phyloP scores from a whole-genome alignment of 2,888 invertebrate genomes.

The Tenodera sinensis region DNA sequence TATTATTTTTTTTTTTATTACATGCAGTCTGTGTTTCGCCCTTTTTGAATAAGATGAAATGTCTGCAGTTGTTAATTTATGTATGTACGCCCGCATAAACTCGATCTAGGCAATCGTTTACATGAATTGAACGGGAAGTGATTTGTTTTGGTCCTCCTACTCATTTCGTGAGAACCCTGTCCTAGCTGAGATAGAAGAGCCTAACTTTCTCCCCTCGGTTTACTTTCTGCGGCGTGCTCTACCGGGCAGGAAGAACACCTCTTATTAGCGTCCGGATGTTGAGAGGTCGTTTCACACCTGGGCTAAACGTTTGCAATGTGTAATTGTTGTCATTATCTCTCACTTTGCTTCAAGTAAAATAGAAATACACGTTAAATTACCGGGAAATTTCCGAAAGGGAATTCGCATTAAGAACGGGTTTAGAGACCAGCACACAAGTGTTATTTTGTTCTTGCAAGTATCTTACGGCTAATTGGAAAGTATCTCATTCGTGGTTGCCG shows the following conservation, averaged over 20 bases:
- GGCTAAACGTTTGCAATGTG: background rate
- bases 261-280: background rate
- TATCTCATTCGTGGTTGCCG: background rate
- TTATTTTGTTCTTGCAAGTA: background rate
- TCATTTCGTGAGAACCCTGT: background rate
- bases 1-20: too few species aligned
- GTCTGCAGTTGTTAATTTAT: too few species aligned
- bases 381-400: background rate
- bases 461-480: background rate
- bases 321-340: background rate
- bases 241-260: background rate
- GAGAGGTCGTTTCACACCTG: background rate
- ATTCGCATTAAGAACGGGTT: background rate
- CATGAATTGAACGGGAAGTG: background rate
- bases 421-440: too few species aligned
- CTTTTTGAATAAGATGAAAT: too few species aligned
- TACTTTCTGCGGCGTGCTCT: background rate
- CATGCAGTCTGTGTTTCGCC: too few species aligned
- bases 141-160: background rate
- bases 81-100: too few species aligned
- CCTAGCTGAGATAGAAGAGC: background rate
- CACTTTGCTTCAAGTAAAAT: background rate
- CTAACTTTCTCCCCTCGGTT: background rate
- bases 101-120: background rate
- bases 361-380: background rate